Evolutionary conservation across 2,113 vertebrate species (phyloP), one percentile per base, ranked within the genome.

Genomic region (Leucopsar rothschildi): DNA sequence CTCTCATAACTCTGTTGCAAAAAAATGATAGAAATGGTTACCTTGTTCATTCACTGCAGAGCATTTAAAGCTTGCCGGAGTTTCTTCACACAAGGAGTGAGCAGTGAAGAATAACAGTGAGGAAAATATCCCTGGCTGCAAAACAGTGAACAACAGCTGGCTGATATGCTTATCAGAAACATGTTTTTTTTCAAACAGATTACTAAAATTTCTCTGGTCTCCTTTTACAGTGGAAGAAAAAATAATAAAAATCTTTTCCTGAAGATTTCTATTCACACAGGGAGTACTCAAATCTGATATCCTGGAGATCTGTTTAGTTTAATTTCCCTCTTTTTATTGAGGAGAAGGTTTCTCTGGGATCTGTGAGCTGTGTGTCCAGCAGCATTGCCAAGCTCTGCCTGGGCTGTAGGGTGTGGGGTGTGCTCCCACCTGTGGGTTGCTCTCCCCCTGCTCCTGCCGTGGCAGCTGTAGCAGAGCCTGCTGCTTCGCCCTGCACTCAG

Each of bases 391-490:
- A 27, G 12, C 15, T 16, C 39, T 24, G 25, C 6, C 6, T 17
- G 24, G 37, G 25, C 42, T 75, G 12, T 44, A 44, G 44, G 44
- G 44, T 24, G 37, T 1, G 1, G 12, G 11, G 5, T 27, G 29
- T 47, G 25, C 12, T 69, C 16, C 61, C 33, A 15, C 22, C 22
- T 24, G 9, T 59, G 40, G 10, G 7, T 8, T 70, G 4, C 19
- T 64, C 10, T 71, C 7, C 39, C 8, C 2, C 1, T 61, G 82
- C 16, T 65, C 27, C 31, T 13, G 23, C 45, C 1, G 4, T 12
- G 6, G 18, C 0, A 2, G 15, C 7, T 45, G 7, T 5, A 20
- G 27, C 1, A 2, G 39, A 0, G 1, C 19, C 35, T 5, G 53
- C 24, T 35, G 50, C 50, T 52, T 11, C 37, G 10, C 29, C 12